Evolutionary conservation across 2,797 vertebrate genomes (phyloP), one percentile per base, ranked within the genome.

Genomic region (Balearica regulorum): DNA sequence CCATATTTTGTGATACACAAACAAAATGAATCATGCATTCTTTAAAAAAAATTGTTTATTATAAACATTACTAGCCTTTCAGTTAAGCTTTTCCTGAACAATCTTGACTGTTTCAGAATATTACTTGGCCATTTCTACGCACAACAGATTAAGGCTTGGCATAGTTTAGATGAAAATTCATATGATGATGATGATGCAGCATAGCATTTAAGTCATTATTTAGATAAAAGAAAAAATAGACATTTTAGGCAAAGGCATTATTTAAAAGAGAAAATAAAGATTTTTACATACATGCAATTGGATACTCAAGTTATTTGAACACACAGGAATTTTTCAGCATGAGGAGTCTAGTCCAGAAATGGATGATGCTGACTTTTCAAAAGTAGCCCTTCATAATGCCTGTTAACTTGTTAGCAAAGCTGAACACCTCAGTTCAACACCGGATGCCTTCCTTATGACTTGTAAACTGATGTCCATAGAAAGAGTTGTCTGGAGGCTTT

Each of bases 201-300:
- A 76, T 92, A 83, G 78, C 21, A 92, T 79, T 96, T 83, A 96
- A 87, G 37, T 81, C 5, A 72, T 77, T 91, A 90, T 84, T 96
- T 64, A 31, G 15, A 91, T 51, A 94, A 61, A 16, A 65, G 68
- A 49, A 91, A 93, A 93, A 72, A 91, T 25, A 85, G 46, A 83
- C 13, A 13, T 95, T 65, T 83, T 75, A 94, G 72, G 54, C 8
- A 88, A 55, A 79, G 16, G 4, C 3, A 37, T 77, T 89, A 39
- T 77, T 73, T 83, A 88, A 70, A 94, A 61, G 33, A 43, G 4
- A 86, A 80, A 90, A 91, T 3, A 79, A 65, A 44, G 16, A 44
- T 53, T 53, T 91, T 89, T 89, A 68, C 44, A 62, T 54, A 76
- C 28, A 62, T 7, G 21, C 37, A 84, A 70, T 80, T 84, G 28